Conservation (phyloP, 2,888 invertebrate species). For the Phytoseiulus persimilis region DNA sequence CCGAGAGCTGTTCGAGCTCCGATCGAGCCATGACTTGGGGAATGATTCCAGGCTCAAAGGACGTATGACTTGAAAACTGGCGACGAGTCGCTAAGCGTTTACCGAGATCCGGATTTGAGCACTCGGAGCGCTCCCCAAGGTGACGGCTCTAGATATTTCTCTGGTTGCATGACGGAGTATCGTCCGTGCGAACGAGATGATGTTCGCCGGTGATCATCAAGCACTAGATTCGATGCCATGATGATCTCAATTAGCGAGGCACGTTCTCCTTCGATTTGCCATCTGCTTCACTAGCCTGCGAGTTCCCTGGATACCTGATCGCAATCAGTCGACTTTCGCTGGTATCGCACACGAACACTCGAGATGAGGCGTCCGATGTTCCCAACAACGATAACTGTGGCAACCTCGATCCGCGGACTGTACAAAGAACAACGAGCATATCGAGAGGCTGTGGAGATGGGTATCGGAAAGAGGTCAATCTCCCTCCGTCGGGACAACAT, state of each 20-base stretch:
- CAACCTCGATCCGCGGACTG: no score
- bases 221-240: not conserved
- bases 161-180: not conserved
- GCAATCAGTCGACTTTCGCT: not conserved
- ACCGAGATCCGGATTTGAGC: no score
- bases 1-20: not conserved
- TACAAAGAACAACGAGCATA: not conserved
- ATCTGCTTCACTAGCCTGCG: not conserved
- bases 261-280: not conserved
- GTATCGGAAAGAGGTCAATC: not conserved
- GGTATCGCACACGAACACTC: not conserved
- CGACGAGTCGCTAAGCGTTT: no score
- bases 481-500: not conserved
- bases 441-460: no score
- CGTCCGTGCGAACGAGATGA: not conserved
- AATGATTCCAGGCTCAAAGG: no score
- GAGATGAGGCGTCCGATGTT: not conserved
- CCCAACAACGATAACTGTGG: no score
- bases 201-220: not conserved
- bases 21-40: not conserved
- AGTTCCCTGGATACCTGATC: not conserved
- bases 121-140: no score
- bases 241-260: not conserved
- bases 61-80: no score
- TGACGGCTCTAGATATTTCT: no score